Percentiles rank a stretch among this genome's conserved stretches.
Evolutionary conservation across 2,888 invertebrate species (phyloP).

Genomic region (Heliconius erato): DNA sequence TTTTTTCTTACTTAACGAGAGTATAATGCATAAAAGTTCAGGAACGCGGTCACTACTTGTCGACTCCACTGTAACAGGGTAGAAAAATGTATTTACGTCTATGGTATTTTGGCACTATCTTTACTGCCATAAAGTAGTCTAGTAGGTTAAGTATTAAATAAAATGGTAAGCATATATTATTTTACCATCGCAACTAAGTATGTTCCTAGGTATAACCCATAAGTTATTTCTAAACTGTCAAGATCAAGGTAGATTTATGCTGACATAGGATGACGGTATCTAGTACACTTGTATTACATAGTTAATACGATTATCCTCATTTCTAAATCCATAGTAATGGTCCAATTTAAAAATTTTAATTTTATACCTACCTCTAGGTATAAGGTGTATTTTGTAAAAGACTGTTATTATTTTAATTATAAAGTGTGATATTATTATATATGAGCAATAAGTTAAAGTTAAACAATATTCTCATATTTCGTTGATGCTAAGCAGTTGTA

Average conservation of each 20-base stretch:
- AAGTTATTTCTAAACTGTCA: neutral
- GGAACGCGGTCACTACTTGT: too few species aligned
- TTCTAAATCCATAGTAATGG: neutral
- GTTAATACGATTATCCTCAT: constrained; percentile 27
- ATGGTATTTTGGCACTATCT: too few species aligned
- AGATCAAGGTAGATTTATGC: constrained; percentile 19
- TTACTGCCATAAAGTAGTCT: too few species aligned
- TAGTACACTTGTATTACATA: neutral
- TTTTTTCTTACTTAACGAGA: too few species aligned
- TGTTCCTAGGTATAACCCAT: neutral
- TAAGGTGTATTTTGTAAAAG: too few species aligned
- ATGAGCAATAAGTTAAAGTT: neutral
- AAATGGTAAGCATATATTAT: too few species aligned
- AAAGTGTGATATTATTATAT: neutral
- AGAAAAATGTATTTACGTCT: too few species aligned
- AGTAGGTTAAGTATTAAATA: too few species aligned
- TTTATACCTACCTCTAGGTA: too few species aligned
- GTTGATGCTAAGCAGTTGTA: neutral
- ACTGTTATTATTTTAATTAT: neutral
- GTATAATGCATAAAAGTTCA: too few species aligned
- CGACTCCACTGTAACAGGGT: too few species aligned
- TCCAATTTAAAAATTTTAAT: too few species aligned
- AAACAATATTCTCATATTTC: neutral
- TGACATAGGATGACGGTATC: neutral
- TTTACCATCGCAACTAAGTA: neutral